Conservation (phyloP, 2,797 vertebrate genomes). For the Microhierax caerulescens region DNA sequence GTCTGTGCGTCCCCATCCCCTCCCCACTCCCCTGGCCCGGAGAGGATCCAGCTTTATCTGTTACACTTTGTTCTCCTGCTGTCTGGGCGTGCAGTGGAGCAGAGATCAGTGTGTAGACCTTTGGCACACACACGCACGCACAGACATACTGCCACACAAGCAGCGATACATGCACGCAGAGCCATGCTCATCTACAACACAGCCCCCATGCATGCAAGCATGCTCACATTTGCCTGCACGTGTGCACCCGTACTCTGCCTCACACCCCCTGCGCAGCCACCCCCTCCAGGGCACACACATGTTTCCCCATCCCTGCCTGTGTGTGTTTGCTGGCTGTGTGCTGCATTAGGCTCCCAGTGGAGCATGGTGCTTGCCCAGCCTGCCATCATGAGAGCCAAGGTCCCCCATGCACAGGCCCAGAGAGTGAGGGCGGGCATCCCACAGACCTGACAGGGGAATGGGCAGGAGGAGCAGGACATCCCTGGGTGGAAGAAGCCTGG, state of each 20-base stretch:
- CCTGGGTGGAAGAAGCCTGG: not conserved
- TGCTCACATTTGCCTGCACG: not conserved
- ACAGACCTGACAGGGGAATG: not conserved
- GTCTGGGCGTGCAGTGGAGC: constrained; percentile 53
- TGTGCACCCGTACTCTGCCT: not conserved
- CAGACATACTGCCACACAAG: not conserved
- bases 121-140: not conserved
- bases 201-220: not conserved
- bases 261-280: rapidly evolving
- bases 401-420: not conserved
- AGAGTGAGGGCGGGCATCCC: not conserved
- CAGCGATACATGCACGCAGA: not conserved
- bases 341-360: not conserved
- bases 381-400: rapidly evolving
- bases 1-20: not conserved
- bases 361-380: not conserved
- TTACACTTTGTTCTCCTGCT: constrained; percentile 69
- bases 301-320: rapidly evolving
- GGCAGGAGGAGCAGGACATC: not conserved
- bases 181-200: not conserved
- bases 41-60: constrained; percentile 54
- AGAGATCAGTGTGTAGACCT: constrained; percentile 60
- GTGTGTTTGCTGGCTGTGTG: not conserved
- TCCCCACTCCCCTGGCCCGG: not conserved
- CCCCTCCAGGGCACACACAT: rapidly evolving